These are phyloP conservation scores for Nibea albiflora DNA, from an alignment of 2,113 vertebrate genomes.

Conservation along the genomic window DNA sequence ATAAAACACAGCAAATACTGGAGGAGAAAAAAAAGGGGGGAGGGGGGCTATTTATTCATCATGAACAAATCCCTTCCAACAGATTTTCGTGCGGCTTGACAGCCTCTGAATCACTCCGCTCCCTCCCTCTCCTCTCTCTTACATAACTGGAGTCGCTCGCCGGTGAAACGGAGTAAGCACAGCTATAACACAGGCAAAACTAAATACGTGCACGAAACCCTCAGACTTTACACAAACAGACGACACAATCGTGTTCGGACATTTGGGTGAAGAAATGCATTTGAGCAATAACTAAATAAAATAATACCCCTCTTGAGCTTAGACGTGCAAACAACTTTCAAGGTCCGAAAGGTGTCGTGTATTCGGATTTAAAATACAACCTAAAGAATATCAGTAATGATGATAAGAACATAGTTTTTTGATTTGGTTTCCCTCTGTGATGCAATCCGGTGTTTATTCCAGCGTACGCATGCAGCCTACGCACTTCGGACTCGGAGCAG, in stretches of 20 bases:
- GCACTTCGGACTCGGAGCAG: conserved; percentile 58
- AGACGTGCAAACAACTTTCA: background rate
- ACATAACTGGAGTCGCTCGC: conserved; percentile 78
- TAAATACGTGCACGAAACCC: background rate
- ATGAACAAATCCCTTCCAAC: conserved; percentile 28
- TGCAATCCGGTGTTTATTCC: background rate
- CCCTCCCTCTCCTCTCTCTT: conserved; percentile 71
- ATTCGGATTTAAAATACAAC: no score
- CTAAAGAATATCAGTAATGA: background rate
- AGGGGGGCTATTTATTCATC: background rate
- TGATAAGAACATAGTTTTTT: background rate
- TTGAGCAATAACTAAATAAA: background rate
- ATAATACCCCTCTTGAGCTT: background rate
- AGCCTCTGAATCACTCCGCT: conserved; percentile 68
- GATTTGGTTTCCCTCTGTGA: background rate
- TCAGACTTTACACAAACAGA: background rate
- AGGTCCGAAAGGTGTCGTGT: background rate
- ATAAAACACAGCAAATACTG: background rate
- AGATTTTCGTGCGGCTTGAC: conserved; percentile 59
- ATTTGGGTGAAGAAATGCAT: background rate
- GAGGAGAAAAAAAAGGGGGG: background rate
- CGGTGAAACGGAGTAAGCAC: conserved; percentile 56
- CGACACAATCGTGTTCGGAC: background rate
- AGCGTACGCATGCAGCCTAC: conserved; percentile 30
- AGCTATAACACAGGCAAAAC: conserved; percentile 19